Evolutionary conservation across 2,113 vertebrate species (phyloP), one percentile per base, ranked within the genome.

Genomic region (Callospermophilus lateralis): DNA sequence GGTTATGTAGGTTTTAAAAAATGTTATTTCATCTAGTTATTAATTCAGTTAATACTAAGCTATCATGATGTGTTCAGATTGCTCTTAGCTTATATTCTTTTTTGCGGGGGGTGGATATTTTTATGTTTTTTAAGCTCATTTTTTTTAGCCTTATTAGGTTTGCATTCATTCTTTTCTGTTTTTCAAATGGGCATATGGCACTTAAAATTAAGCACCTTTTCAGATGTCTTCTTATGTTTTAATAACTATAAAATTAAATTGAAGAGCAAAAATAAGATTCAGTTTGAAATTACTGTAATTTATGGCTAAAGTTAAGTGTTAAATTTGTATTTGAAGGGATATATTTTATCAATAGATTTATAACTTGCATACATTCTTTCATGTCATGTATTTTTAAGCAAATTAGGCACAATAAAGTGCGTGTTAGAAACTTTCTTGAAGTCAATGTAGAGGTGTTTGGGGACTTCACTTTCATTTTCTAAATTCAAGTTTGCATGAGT

Each of bases 191-290:
- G 28, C 39, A 72, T 80, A 79, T 78, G 84, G 9, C 53, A 83
- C 72, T 97, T 97, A 94, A 96, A 97, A 97, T 86, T 90, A 93
- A 94, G 39, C 20, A 61, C 48, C 92, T 96, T 93, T 91, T 63
- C 45, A 93, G 55, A 84, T 83, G 1, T 79, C 95, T 97, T 90
- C 73, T 87, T 96, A 28, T 45, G 16, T 83, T 91, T 24, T 92
- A 70, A 85, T 91, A 94, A 32, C 51, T 87, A 7, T 95, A 80
- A 89, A 58, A 94, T 93, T 97, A 95, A 86, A 89, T 20, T 84
- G 83, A 96, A 96, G 63, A 95, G 76, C 70, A 90, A 96, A 98
- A 95, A 80, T 94, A 95, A 68, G 76, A 88, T 96, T 95, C 48
- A 78, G 28, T 96, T 96, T 94, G 67, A 94, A 95, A 87, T 84